Conservation (phyloP, 1,140 invertebrate species). For the Apocrypta bakeri region DNA sequence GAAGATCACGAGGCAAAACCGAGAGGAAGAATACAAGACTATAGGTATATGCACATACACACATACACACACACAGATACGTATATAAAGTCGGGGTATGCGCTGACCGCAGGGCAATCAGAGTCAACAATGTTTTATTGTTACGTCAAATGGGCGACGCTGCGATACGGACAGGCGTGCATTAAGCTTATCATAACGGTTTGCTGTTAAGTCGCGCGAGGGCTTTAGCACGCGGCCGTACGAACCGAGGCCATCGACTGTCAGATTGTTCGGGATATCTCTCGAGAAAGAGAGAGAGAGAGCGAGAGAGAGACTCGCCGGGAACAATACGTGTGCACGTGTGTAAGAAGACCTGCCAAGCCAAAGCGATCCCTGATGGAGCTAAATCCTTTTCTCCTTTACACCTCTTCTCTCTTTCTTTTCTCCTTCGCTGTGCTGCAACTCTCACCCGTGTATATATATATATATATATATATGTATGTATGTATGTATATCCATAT, state of each 20-base stretch:
- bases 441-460: background rate
- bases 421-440: slow-evolving; percentile 6
- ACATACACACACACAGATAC: background rate
- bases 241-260: slow-evolving; percentile 45
- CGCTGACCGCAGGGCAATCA: slow-evolving; percentile 62
- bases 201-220: slow-evolving; percentile 58
- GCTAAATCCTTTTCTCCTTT: slow-evolving; percentile 44
- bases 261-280: slow-evolving; percentile 51
- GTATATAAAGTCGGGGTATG: background rate
- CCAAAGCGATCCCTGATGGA: slow-evolving; percentile 39
- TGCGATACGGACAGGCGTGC: slow-evolving; percentile 66
- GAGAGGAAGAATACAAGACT: background rate
- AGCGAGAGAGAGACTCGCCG: slow-evolving; percentile 7
- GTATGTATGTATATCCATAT: background rate
- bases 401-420: slow-evolving; percentile 28
- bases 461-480: no score
- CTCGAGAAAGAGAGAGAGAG: background rate
- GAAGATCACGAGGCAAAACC: background rate
- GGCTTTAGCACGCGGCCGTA: slow-evolving; percentile 31
- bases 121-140: slow-evolving; percentile 74
- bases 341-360: slow-evolving; percentile 44
- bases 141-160: slow-evolving; percentile 66
- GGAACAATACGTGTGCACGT: slow-evolving; percentile 47
- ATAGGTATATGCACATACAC: background rate
- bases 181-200: slow-evolving; percentile 72